phyloP scores from a whole-genome alignment of 37 sponge, comb jelly and placozoan species.

The Corticium candelabrum region DNA sequence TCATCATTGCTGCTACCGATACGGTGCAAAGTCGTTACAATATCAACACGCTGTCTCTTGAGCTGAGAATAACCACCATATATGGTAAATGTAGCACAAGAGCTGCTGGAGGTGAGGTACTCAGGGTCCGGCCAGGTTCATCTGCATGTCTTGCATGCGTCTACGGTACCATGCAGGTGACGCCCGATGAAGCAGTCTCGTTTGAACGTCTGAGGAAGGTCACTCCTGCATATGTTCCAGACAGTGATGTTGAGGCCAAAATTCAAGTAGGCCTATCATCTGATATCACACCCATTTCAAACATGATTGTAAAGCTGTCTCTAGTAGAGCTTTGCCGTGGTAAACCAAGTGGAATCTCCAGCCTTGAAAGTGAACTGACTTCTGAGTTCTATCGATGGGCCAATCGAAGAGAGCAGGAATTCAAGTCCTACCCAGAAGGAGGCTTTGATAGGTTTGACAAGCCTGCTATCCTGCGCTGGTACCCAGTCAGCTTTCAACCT shows the following conservation, averaged over 20 bases:
- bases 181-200: not conserved
- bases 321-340: not conserved
- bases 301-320: not conserved
- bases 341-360: not conserved
- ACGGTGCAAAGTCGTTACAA: not conserved
- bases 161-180: not conserved
- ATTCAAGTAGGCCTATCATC: not conserved
- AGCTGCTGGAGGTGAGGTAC: not conserved
- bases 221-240: not conserved
- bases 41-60: not conserved
- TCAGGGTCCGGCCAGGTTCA: not conserved
- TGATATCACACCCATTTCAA: not conserved
- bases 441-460: not conserved
- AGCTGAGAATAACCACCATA: not conserved
- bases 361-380: not conserved
- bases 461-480: constrained; percentile 3
- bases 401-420: not conserved
- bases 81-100: not conserved
- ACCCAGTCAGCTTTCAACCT: not conserved
- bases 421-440: not conserved
- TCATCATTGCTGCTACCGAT: not conserved
- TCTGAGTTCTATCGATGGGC: not conserved
- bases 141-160: not conserved
- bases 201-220: not conserved
- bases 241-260: not conserved